Evolutionary conservation across 2,888 invertebrate species (phyloP), one percentile per base, ranked within the genome.

Genomic region (Mesopsocus fuscifrons): DNA sequence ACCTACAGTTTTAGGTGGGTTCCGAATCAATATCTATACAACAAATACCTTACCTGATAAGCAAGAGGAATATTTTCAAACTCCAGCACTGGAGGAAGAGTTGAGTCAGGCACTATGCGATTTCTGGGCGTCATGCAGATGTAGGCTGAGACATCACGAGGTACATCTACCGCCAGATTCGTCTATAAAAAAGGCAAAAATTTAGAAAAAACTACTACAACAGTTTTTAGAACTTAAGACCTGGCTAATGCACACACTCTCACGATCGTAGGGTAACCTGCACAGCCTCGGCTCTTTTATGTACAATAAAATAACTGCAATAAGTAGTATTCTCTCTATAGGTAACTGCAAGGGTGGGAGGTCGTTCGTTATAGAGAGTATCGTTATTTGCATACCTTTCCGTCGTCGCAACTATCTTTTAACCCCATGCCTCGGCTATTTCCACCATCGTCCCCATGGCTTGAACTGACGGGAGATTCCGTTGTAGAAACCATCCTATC

Each of bases 341-440:
- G n/a, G n/a, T n/a, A n/a, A n/a, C n/a, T n/a, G n/a, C n/a, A n/a
- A n/a, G n/a, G n/a, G n/a, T n/a, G n/a, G n/a, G n/a, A n/a, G n/a
- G n/a, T n/a, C n/a, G n/a, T n/a, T n/a, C n/a, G n/a, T n/a, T 26
- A 26, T 11, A 26, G 26, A 9, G 26, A 26, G 26, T 9, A 26
- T 26, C 11, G 26, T 26, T 26, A 26, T 9, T 26, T 26, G 11
- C n/a, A 9, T 26, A 26, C 26, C 26, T 38, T 38, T 15, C 20
- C 38, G 20, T 38, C 38, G 20, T 38, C 38, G 21, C 38, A 38
- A 5, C 20, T 20, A 18, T 38, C 20, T 18, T 38, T n/a, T 18
- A 16, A 16, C 20, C 38, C 38, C 38, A 38, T 38, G 38, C 4
- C 20, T 38, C 38, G 34, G 15, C 15, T 18, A 34, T 9, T 13